Evolutionary conservation across 2,113 vertebrate genomes (phyloP), one percentile per base, ranked within the genome.

Genomic region (Otus sunia): DNA sequence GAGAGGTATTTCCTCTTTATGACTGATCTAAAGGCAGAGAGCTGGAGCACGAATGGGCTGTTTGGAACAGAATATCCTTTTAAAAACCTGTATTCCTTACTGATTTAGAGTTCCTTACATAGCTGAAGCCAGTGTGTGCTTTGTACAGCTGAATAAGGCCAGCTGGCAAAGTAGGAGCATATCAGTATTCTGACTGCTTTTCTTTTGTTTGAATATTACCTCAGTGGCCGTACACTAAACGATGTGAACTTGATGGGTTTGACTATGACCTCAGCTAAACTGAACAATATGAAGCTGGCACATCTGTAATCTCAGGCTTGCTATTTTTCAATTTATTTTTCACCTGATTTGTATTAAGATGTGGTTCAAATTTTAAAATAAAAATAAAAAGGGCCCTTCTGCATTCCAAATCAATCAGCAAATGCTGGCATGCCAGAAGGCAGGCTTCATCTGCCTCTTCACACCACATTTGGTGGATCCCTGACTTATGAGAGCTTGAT

Each of bases 331-430:
- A 95, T 94, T 94, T 96, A 66, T 96, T 96, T 96, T 96, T 96
- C 89, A 97, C 88, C 95, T 97, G 92, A 80, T 80, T 95, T 92
- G 94, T 89, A 96, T 96, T 93, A 96, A 88, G 95, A 97, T 90
- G 95, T 90, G 89, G 91, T 95, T 97, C 77, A 95, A 86, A 93
- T 93, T 97, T 85, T 76, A 88, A 94, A 95, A 92, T 92, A 85
- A 94, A 93, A 88, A 96, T 91, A 96, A 96, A 92, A 89, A 60
- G 83, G 55, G 45, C 77, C 64, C 52, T 95, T 93, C 72, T 68
- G 92, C 58, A 78, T 90, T 86, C 95, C 90, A 79, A 86, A 94
- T 89, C 88, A 91, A 88, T 89, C 88, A 92, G 60, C 75, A 92
- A 66, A 66, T 29, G 68, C 80, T 96, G 90, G 91, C 96, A 92